phyloP scores from a whole-genome alignment of 2,113 vertebrate genomes.

The Perca schrenkii region DNA sequence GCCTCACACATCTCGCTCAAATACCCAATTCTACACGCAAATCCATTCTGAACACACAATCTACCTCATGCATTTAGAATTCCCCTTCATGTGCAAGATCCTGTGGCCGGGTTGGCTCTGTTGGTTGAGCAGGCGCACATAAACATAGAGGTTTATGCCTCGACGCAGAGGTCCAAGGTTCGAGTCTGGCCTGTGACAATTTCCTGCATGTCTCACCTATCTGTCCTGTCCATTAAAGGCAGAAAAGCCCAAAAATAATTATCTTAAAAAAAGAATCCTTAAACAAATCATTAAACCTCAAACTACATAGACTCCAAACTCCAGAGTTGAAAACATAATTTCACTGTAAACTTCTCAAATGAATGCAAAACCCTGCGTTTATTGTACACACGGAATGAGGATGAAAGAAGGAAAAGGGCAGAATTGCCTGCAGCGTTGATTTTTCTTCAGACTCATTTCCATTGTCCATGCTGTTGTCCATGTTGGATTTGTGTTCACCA shows the following conservation, averaged over 20 bases:
- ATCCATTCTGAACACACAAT: not conserved
- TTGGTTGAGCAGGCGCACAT: too few relatives aligned
- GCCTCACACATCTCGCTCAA: not conserved
- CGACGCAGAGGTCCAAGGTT: too few relatives aligned
- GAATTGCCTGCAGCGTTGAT: slow-evolving; percentile 2
- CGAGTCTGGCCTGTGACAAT: too few relatives aligned
- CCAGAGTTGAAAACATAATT: not conserved
- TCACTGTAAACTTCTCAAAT: not conserved
- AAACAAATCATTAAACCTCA: not conserved
- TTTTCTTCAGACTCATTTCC: not conserved
- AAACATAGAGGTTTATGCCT: too few relatives aligned
- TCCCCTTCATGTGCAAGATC: not conserved
- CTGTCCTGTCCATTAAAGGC: too few relatives aligned
- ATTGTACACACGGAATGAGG: not conserved
- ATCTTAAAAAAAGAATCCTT: not conserved
- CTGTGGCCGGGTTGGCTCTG: too few relatives aligned
- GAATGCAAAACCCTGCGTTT: not conserved
- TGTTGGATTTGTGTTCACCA: slow-evolving; percentile 41
- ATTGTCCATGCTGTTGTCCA: not conserved
- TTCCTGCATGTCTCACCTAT: too few relatives aligned
- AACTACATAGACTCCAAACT: not conserved
- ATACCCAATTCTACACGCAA: not conserved
- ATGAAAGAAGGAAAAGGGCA: not conserved
- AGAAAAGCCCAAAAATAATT: too few relatives aligned
- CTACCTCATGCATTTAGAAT: not conserved